Evolutionary conservation across 2,888 invertebrate genomes (phyloP), one percentile per base, ranked within the genome.

Genomic region (Drosophila infuscata): DNA sequence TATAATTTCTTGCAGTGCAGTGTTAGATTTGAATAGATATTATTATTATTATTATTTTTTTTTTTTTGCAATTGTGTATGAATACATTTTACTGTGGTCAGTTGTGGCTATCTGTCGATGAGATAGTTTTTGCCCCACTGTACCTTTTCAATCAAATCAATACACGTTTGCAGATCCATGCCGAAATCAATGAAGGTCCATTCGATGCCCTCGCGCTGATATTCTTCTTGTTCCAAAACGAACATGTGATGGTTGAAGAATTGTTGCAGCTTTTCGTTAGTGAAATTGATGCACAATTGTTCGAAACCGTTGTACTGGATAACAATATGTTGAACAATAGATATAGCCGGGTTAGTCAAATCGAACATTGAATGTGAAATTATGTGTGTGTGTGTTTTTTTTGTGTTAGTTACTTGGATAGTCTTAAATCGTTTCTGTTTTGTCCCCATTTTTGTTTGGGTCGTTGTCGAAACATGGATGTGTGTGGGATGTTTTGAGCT

Each of bases 161-260:
- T 97, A 93, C 96, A 96, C 92, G 95, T 94, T 93, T 96, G 96
- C 93, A 98, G 95, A 94, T 97, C 97, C 96, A 98, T 96, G 94
- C 97, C 97, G 94, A 97, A 97, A 95, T 97, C 97, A 94, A 98
- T 97, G 94, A 98, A 98, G 92, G 96, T 96, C 97, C 97, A 98
- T 93, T 97, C 95, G 94, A 98, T 97, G 93, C 97, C 97, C 94
- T 98, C 97, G 89, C 95, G 95, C 93, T 97, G 96, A 94, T 97
- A 98, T 94, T 97, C 97, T 94, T 98, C 97, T 95, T 97, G 97
- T 94, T 97, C 97, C 93, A 98, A 95, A 87, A 98, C 97, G 94
- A 97, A 97, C 97, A 98, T 98, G 95, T 98, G 96, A 93, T 97
- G 97, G 94, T 97, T 97, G 96, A 98, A 98, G 95, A 97, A 98